Base-by-base conservation (phyloP, 2,797 vertebrate species). In the Myotis planiceps region DNA sequence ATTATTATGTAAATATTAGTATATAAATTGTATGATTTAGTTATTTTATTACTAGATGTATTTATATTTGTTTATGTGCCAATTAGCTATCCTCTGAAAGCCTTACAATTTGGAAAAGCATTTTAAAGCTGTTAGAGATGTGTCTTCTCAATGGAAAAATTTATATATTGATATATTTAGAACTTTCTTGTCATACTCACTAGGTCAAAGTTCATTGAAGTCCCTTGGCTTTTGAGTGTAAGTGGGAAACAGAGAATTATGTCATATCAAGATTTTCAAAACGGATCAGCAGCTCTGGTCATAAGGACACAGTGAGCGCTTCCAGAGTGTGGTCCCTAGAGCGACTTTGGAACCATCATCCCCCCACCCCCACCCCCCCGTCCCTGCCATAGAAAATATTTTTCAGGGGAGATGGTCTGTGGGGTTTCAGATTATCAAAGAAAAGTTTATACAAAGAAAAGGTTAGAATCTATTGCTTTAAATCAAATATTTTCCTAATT, bases 81-180 rank as follows among this genome's bases (percentile, higher is more conserved):
- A 87, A 95, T 65, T 86, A 71, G 45, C 34, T 71, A 19, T 66
- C 83, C 19, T 95, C 42, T 93, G 39, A 69, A 88, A 94, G 29
- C 1, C n/a, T 34, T 94, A 65, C 2, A 79, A 60, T 84, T 92
- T 90, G 55, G 49, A 85, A 89, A 84, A 76, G 66, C 25, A 75
- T 95, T 86, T 76, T 51, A 37, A 68, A 88, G 49, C 21, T 83
- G 2, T 75, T 39, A 92, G 47, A 90, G 14, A 51, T 71, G n/a
- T 74, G 9, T 25, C 49, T 5, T 87, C 2, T 84, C 47, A 76
- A 29, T 25, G 69, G 42, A 89, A 45, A 96, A 65, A 23, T 14
- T 34, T n/a, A 69, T 1, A 21, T 58, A 32, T 27, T 42, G 32
- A 21, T 69, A 68, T 69, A 37, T 76, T 23, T 29, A 89, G 51